Evolutionary conservation across 2,113 vertebrate species (phyloP), one percentile per base, ranked within the genome.

Genomic region (Oryzias javanicus): DNA sequence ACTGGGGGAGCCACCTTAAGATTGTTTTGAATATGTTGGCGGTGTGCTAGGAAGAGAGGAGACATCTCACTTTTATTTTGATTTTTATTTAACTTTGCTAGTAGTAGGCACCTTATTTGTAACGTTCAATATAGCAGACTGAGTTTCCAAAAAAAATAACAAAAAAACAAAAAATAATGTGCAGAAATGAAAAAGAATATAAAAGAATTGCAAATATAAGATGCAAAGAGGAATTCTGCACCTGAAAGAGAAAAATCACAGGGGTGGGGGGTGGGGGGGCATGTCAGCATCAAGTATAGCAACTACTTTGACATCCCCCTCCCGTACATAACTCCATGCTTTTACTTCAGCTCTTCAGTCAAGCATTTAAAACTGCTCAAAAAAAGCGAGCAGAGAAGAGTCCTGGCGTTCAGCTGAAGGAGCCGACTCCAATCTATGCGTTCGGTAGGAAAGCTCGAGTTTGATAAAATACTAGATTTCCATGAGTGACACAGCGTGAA

Each of bases 191-290:
- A 49, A 79, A 72, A 55, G 10, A 35, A 70, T 86, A 83, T 81
- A 88, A 86, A 92, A 90, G 47, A 86, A 87, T 66, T 70, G 78
- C 66, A 81, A 89, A 82, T 80, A 85, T 77, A 88, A 89, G 86
- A 90, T 85, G 83, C 89, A 82, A 84, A 70, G 67, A 79, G 87
- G 87, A 92, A 92, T 89, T 91, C 90, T 91, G 91, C 90, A 92
- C 86, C 89, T 81, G 85, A 72, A 70, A 27, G 14, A 13, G 24
- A 24, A 24, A 15, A 27, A 25, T 15, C 35, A 2, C 13, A 8
- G 13, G 51, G 27, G 15, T 67, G 82, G 27, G 15, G 69, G 82
- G 60, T 60, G 55, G 79, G 62, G 76, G 79, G 88, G 75, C 79
- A 75, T 79, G 78, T 75, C 63, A 85, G 89, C 75, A 87, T 83